A percentile compares a stretch with the other conserved stretches of the same genome.
Conservation (phyloP, 2,113 vertebrate species). For the Capreolus pygargus region DNA sequence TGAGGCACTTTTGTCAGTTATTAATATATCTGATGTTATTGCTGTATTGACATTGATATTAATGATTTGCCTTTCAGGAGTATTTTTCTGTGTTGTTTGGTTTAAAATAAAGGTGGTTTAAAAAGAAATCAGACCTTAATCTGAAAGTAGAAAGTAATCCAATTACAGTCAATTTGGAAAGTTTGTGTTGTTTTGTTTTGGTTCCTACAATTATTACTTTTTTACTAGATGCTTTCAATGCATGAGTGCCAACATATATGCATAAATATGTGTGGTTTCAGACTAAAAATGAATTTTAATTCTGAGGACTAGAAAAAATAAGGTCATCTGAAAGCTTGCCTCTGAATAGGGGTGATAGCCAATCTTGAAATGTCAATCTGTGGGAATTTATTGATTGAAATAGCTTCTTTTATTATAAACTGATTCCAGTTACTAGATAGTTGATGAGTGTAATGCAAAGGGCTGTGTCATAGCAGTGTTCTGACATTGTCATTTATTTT, state of each 20-base stretch:
- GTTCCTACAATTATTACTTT: background rate
- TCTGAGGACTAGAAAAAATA: background rate
- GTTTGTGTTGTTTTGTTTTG: background rate
- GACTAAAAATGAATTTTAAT: background rate
- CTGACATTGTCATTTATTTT: background rate
- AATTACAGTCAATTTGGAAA: background rate
- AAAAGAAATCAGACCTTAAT: background rate
- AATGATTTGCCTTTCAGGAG: background rate
- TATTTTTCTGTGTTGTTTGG: background rate
- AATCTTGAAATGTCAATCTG: background rate
- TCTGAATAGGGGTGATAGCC: background rate
- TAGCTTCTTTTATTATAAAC: background rate
- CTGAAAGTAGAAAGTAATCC: background rate
- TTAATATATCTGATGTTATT: background rate
- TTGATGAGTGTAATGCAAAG: background rate
- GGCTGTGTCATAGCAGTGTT: background rate
- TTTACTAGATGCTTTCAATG: background rate
- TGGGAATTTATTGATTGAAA: background rate
- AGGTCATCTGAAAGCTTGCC: background rate
- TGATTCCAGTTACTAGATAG: background rate
- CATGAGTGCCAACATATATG: too few relatives aligned
- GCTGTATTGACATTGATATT: background rate
- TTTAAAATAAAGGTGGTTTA: constrained; percentile 43
- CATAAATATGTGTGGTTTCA: background rate
- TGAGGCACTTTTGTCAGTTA: background rate